These are phyloP conservation scores for Neelides sp. DNA, from an alignment of 1,140 invertebrate species.

Conservation along the genomic window DNA sequence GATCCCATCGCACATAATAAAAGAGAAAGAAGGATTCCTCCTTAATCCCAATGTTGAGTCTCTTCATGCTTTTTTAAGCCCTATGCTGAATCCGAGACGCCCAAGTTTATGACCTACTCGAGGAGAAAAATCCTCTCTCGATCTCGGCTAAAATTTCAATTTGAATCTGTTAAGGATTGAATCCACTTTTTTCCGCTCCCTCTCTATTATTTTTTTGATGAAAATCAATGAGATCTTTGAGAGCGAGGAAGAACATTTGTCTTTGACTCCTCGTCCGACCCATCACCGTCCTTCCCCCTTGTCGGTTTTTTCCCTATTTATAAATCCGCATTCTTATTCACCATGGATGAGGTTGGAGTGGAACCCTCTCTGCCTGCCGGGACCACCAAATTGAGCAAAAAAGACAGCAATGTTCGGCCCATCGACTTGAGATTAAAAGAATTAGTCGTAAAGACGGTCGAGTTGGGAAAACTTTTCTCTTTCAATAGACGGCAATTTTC, in stretches of 20 bases:
- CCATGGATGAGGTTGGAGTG: conserved; percentile 4
- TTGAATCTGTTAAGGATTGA: no score
- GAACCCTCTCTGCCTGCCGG: background rate
- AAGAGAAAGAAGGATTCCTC: conserved; percentile 5
- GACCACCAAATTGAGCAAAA: background rate
- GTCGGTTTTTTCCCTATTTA: conserved; percentile 10
- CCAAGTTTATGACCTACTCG: no score
- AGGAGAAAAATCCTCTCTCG: no score
- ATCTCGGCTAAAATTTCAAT: no score
- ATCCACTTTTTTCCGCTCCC: no score
- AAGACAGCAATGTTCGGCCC: no score
- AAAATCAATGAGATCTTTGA: no score
- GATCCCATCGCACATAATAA: background rate
- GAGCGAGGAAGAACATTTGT: conserved; percentile 15
- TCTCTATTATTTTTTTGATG: no score
- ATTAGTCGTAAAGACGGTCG: background rate
- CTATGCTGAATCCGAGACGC: no score
- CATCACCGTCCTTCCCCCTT: conserved; percentile 3
- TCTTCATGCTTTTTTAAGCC: no score
- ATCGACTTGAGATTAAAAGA: no score
- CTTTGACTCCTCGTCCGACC: conserved; percentile 16
- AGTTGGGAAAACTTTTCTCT: conserved; percentile 13
- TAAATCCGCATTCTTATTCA: conserved; percentile 12
- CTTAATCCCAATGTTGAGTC: no score
- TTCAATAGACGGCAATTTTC: conserved; percentile 16